phyloP scores from a whole-genome alignment of 1,140 invertebrate genomes.

The Trinorchestia longiramus region DNA sequence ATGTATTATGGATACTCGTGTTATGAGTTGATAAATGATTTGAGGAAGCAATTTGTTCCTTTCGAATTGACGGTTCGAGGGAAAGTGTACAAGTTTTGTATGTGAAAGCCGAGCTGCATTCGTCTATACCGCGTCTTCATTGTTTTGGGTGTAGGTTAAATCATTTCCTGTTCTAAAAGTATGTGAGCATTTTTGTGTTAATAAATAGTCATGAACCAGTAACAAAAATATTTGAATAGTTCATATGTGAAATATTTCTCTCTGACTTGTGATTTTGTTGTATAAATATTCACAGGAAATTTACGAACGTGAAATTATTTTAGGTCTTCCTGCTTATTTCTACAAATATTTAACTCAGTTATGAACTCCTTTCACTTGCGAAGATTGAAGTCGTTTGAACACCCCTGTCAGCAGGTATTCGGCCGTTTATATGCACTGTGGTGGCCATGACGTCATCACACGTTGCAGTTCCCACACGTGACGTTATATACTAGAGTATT shows the following conservation, averaged over 20 bases:
- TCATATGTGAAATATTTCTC: neutral
- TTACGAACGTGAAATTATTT: neutral
- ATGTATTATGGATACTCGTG: constrained; percentile 52
- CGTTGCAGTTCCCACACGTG: neutral
- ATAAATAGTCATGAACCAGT: neutral
- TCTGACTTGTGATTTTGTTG: neutral
- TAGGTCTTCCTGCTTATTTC: neutral
- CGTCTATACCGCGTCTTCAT: neutral
- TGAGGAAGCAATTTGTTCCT: constrained; percentile 48
- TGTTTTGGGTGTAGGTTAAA: neutral
- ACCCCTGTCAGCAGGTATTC: neutral
- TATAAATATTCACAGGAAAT: neutral
- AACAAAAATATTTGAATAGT: neutral
- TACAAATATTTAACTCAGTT: neutral
- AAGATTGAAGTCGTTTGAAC: neutral
- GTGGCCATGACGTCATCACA: neutral
- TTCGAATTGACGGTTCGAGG: neutral
- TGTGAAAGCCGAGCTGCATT: neutral
- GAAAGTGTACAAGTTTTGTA: neutral
- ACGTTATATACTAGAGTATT: neutral
- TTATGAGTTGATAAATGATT: neutral
- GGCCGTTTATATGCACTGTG: neutral
- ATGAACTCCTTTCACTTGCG: neutral
- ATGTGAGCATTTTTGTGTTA: neutral
- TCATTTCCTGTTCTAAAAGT: neutral